Conservation (phyloP, 2,113 vertebrate species). For the Corapipo altera region DNA sequence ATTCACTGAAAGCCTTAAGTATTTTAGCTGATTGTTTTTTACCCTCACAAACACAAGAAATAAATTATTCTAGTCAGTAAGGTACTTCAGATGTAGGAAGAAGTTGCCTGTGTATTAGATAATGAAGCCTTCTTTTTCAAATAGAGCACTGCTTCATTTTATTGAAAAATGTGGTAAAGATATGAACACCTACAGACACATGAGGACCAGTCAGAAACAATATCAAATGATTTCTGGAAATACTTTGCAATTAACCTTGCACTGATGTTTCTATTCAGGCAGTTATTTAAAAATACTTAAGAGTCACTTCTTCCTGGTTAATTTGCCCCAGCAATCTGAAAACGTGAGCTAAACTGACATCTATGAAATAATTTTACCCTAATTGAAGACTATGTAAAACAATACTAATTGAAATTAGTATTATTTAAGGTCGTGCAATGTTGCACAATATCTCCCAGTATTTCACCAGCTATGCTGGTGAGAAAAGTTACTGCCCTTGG, state of each 20-base stretch:
- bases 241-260: not conserved
- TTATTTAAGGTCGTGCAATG: not conserved
- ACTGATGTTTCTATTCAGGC: not conserved
- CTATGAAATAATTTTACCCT: not conserved
- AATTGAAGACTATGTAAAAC: not conserved
- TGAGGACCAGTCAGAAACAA: not conserved
- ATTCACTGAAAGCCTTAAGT: not conserved
- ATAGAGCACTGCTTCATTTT: not conserved
- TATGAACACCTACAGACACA: not conserved
- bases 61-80: not conserved
- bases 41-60: not conserved
- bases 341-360: not conserved
- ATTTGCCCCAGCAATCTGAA: not conserved
- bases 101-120: not conserved
- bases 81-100: not conserved
- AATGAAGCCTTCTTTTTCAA: not conserved
- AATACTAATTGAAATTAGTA: not conserved
- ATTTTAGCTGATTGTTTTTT: not conserved
- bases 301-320: not conserved
- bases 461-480: not conserved
- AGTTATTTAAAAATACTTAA: not conserved
- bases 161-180: not conserved
- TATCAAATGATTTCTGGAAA: not conserved
- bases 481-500: not conserved
- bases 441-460: not conserved